Conservation (phyloP, 2,113 vertebrate genomes). For the Peromyscus californicus region DNA sequence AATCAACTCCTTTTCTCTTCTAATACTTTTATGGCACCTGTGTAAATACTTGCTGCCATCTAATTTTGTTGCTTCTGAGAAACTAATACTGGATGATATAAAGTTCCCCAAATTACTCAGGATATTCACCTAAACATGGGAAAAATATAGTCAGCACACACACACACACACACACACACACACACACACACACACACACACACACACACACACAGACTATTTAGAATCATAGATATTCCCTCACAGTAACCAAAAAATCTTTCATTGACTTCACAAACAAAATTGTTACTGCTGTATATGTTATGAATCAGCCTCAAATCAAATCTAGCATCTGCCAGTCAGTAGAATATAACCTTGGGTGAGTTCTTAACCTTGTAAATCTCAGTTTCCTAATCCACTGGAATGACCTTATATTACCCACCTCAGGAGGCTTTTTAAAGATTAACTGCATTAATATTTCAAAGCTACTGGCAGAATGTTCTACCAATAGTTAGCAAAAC, state of each 20-base stretch:
- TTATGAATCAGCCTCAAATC: not conserved
- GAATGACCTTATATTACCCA: not conserved
- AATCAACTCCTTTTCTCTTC: not conserved
- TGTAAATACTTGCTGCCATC: not conserved
- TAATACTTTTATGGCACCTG: not conserved
- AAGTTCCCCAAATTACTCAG: not conserved
- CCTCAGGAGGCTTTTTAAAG: conserved; percentile 8
- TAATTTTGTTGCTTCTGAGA: not conserved
- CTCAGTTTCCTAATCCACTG: not conserved
- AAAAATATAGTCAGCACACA: not conserved
- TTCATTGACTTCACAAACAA: not conserved
- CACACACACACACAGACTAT: not conserved
- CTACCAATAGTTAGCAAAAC: not conserved
- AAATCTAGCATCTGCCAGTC: not conserved
- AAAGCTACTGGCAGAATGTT: not conserved
- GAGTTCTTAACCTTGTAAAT: not conserved
- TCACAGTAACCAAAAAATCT: not conserved
- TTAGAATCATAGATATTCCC: not conserved
- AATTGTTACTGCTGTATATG: not conserved
- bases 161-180: too few relatives aligned
- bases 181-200: too few relatives aligned
- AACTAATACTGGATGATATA: not conserved
- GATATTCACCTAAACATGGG: conserved; percentile 29
- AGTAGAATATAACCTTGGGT: not conserved
- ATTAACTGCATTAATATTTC: conserved; percentile 16